Percentiles rank a stretch among this genome's conserved stretches.
phyloP scores from a whole-genome alignment of 2,113 vertebrate genomes.

The Rafetus swinhoei region DNA sequence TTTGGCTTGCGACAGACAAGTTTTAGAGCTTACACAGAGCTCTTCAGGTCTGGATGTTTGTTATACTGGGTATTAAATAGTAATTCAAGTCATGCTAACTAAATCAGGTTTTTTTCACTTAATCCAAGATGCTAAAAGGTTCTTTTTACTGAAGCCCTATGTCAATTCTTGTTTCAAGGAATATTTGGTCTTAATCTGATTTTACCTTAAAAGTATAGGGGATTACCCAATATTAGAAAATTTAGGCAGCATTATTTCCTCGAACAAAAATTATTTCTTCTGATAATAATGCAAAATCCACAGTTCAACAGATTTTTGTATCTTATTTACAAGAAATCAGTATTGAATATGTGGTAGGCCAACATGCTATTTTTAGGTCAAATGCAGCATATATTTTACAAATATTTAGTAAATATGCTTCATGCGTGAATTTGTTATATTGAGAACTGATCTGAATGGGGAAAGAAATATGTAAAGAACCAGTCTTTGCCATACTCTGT shows the following conservation, averaged over 20 bases:
- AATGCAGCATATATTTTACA: neutral
- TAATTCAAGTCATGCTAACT: neutral
- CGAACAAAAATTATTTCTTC: neutral
- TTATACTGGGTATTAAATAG: neutral
- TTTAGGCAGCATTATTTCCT: neutral
- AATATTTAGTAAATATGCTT: neutral
- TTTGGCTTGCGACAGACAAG: neutral
- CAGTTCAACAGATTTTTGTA: no score
- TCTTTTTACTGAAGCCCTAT: neutral
- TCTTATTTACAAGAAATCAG: neutral
- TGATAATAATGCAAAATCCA: neutral
- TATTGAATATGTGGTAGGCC: neutral
- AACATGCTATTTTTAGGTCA: neutral
- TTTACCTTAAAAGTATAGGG: neutral
- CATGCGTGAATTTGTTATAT: accelerated
- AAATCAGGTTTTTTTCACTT: neutral
- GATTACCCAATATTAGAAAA: neutral
- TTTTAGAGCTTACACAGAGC: neutral
- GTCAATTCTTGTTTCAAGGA: neutral
- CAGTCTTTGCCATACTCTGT: neutral
- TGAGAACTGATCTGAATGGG: neutral
- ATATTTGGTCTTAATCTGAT: neutral
- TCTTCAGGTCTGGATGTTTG: neutral
- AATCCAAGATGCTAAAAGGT: neutral
- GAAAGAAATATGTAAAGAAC: accelerated